Percentiles rank a stretch among this genome's conserved stretches.
These are phyloP conservation scores for Boloria selene DNA, from an alignment of 2,888 invertebrate species.

Conservation along the genomic window DNA sequence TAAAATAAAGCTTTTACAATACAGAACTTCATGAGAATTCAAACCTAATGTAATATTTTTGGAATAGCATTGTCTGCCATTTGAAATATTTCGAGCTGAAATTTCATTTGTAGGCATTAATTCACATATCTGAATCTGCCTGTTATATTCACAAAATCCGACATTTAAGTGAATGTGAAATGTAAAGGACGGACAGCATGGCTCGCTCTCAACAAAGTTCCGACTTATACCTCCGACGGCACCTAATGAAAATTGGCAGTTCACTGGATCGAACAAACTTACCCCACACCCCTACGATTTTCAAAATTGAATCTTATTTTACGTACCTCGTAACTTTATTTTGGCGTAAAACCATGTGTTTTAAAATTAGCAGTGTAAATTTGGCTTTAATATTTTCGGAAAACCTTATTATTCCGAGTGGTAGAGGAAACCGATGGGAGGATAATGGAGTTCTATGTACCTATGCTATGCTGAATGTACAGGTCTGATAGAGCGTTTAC, in stretches of 20 bases:
- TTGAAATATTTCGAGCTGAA: conserved; percentile 45
- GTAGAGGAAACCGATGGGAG: conserved; percentile 14
- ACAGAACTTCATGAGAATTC: conserved; percentile 9
- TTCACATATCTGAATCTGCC: conserved; percentile 45
- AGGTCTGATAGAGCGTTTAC: not conserved
- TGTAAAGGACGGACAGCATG: conserved; percentile 59
- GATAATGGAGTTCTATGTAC: conserved; percentile 4
- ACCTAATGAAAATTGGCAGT: conserved; percentile 78
- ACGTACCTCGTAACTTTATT: conserved; percentile 4
- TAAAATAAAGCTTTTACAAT: not conserved
- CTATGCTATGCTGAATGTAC: not conserved
- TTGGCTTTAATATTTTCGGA: conserved; percentile 51
- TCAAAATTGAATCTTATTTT: conserved; percentile 30
- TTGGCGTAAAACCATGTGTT: conserved; percentile 18
- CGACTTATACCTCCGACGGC: conserved; percentile 59
- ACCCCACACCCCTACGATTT: conserved; percentile 37
- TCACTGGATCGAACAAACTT: conserved; percentile 66
- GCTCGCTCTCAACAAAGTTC: conserved; percentile 59
- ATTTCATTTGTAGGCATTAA: conserved; percentile 51
- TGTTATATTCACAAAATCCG: conserved; percentile 57
- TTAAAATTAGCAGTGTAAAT: conserved; percentile 31
- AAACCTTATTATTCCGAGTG: conserved; percentile 39
- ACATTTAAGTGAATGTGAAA: conserved; percentile 61
- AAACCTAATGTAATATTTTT: conserved; percentile 25
- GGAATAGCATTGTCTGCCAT: conserved; percentile 29